Base-by-base conservation (phyloP, 2,113 vertebrate genomes). In the Cottus gobio region DNA sequence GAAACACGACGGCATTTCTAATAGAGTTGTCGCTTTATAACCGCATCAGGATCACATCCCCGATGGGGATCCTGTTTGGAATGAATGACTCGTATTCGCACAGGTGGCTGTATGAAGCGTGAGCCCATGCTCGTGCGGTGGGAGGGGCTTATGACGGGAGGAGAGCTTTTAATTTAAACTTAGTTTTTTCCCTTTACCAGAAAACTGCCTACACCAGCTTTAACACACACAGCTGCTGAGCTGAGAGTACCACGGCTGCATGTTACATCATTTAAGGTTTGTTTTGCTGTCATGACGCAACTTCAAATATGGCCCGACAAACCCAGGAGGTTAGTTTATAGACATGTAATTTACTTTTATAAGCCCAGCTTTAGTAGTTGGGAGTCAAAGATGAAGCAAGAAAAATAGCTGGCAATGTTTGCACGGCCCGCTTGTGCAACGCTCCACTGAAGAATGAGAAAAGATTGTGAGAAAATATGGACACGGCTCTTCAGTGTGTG, bases 331-430 rank as follows among this genome's bases (percentile, higher is more conserved):
- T 85, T 84, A 54, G 62, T 93, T 95, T 93, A 94, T 89, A 89
- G 91, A 89, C 80, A 79, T 91, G 89, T 90, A 81, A 94, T 93
- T 89, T 86, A 90, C 87, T 89, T 93, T 93, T 93, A 93, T 89
- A 83, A 91, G 90, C 66, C 72, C 71, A 64, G 80, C 82, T 90
- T 92, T 90, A 88, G 80, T 60, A 79, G 76, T 63, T 87, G 68
- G 62, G 72, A 85, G 84, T 87, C 78, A 71, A 66, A 71, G 71
- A 85, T 70, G 57, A 85, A 85, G 77, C 88, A 80, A 65, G 50
- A 80, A 80, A 87, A 81, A 70, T 28, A 77, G 75, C 54, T 61
- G 77, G 62, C 71, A 75, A 24, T 71, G 64, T 86, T 82, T 74
- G 77, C 70, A 58, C 52, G 30, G 44, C 69, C 6, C 11, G 13